Evolutionary conservation across 1,140 invertebrate genomes (phyloP).

Genomic region (Solenopsis fugax): DNA sequence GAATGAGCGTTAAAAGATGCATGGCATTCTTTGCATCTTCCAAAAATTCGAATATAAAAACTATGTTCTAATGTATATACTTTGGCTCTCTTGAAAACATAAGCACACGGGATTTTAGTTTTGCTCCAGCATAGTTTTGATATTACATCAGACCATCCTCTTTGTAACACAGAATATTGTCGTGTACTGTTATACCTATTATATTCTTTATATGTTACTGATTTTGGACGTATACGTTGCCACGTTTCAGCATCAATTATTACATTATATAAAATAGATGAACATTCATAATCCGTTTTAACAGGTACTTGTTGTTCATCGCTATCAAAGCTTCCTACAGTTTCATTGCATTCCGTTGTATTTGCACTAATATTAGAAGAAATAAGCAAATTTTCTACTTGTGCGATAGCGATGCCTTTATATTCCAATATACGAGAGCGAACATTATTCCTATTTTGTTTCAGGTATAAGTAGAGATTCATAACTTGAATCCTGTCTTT

Average conservation of each 20-base stretch:
- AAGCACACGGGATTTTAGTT: slow-evolving; percentile 22
- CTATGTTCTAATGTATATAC: background rate
- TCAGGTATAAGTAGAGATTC: slow-evolving; percentile 1
- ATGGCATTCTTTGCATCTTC: background rate
- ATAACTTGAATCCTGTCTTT: background rate
- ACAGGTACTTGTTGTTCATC: background rate
- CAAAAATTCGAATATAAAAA: slow-evolving; percentile 1
- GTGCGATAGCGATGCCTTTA: background rate
- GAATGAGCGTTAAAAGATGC: slow-evolving; percentile 7
- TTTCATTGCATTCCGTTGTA: background rate
- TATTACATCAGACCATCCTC: slow-evolving; percentile 13
- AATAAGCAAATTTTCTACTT: background rate
- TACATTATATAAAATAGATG: background rate
- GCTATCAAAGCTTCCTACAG: background rate
- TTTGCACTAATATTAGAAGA: background rate
- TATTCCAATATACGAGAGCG: background rate
- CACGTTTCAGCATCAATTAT: slow-evolving; percentile 23
- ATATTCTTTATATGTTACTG: background rate
- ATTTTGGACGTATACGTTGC: slow-evolving; percentile 9
- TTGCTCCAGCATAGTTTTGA: slow-evolving; percentile 2
- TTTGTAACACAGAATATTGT: background rate
- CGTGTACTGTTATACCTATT: background rate
- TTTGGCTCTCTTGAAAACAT: background rate
- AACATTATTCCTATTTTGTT: background rate
- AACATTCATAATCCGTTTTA: background rate